These are phyloP conservation scores for Bolinopsis microptera DNA, from an alignment of 37 sponge, comb jelly and placozoan genomes.

Conservation along the genomic window DNA sequence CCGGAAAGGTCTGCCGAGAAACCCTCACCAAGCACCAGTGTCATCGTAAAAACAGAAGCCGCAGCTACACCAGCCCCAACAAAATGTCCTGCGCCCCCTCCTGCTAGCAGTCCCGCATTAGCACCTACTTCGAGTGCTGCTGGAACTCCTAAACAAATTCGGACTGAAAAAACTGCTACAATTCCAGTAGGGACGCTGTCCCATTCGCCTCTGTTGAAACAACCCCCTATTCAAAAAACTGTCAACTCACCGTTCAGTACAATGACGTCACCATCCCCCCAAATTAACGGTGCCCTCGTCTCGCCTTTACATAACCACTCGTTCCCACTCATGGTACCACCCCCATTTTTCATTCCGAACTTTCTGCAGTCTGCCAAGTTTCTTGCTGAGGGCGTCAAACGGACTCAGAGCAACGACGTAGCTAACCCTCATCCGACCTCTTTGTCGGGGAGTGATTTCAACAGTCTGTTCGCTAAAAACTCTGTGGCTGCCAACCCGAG, in stretches of 20 bases:
- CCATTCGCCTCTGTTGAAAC: neutral
- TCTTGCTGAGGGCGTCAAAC: slow-evolving; percentile 31
- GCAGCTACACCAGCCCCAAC: neutral
- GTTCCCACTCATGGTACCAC: slow-evolving; percentile 29
- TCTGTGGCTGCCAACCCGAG: neutral
- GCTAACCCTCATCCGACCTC: neutral
- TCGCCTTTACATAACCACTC: slow-evolving; percentile 51
- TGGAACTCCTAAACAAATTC: neutral
- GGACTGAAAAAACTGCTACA: slow-evolving; percentile 33
- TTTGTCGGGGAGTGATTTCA: neutral
- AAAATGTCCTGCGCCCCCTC: neutral
- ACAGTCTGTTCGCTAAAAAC: slow-evolving; percentile 17
- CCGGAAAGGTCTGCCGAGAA: neutral
- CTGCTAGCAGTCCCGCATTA: too few relatives aligned
- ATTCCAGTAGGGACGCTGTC: slow-evolving; percentile 33
- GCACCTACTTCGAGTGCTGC: neutral
- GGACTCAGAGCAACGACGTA: neutral
- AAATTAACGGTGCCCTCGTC: slow-evolving; percentile 29
- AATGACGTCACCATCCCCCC: neutral
- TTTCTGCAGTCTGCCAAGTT: slow-evolving; percentile 42
- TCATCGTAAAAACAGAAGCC: slow-evolving; percentile 21
- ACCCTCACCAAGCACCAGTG: neutral
- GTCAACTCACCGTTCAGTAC: slow-evolving; percentile 42
- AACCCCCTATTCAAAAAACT: neutral
- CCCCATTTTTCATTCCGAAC: slow-evolving; percentile 36